Evolutionary conservation across 2,888 invertebrate genomes (phyloP), one percentile per base, ranked within the genome.

Genomic region (Pinctada fucata): DNA sequence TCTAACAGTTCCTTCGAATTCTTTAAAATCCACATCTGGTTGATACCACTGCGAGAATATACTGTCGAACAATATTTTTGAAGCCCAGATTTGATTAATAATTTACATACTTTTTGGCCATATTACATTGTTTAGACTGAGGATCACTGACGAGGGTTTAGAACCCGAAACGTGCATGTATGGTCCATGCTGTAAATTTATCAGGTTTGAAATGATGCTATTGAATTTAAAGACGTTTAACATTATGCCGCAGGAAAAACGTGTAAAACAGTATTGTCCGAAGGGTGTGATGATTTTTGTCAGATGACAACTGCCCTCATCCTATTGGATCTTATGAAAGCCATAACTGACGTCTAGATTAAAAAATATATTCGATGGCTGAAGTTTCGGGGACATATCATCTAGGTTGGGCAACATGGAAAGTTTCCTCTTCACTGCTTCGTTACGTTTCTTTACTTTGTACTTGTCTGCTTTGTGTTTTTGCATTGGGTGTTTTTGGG

Each of bases 211-310:
- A 31, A 31, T 31, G 31, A 31, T 31, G 31, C 31, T 31, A 31
- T 31, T 31, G 31, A 31, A 31, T 31, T 31, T 31, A 31, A 31
- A 31, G 31, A 31, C 31, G 31, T 31, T 31, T 31, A 31, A 31
- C 31, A 31, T 31, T 31, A 31, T 31, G 31, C 31, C 31, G 31
- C 31, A 31, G 4, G 77, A 79, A 51, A 79, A 51, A 45, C 72
- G 51, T 10, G 50, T 73, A 49, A 80, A 83, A 47, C 71, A 71
- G 65, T 68, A 83, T 10, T 78, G 31, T 2, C 80, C 80, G 2
- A 79, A 64, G 0, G 82, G 73, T 16, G 79, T 83, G 10, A 83
- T 79, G 47, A 80, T 76, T 8, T 68, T 82, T 50, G 79, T 83
- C 2, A 83, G 71, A 45, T 72, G 70, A 6, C 52, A 47, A 52